phyloP scores from a whole-genome alignment of 2,888 invertebrate species.

The Nymphalis c-album region DNA sequence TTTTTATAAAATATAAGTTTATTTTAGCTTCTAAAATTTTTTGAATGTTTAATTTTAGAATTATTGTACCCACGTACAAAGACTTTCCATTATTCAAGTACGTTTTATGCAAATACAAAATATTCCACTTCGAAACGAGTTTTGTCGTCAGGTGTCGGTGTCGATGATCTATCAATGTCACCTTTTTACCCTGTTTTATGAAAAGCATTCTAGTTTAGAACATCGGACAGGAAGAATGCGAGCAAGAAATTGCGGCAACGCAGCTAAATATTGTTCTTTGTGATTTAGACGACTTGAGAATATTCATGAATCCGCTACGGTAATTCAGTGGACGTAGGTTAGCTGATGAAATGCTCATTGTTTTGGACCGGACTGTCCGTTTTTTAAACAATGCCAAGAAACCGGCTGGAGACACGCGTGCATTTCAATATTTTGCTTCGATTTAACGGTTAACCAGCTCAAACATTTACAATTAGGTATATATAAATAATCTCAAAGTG shows the following conservation, averaged over 20 bases:
- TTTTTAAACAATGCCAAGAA: slow-evolving; percentile 28
- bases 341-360: slow-evolving; percentile 34
- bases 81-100: slow-evolving; percentile 35
- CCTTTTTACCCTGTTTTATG: slow-evolving; percentile 46
- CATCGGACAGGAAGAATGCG: slow-evolving; percentile 18
- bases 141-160: slow-evolving; percentile 46
- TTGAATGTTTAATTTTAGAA: slow-evolving; percentile 16
- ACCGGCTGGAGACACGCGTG: slow-evolving; percentile 20
- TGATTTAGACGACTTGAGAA: slow-evolving; percentile 15
- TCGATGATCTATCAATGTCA: slow-evolving; percentile 66
- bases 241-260: slow-evolving; percentile 15
- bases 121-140: slow-evolving; percentile 43
- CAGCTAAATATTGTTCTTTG: slow-evolving; percentile 11
- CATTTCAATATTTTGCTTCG: slow-evolving; percentile 3
- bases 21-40: background rate
- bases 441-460: background rate
- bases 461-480: too few relatives aligned
- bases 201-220: slow-evolving; percentile 32
- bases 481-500: too few relatives aligned
- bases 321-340: slow-evolving; percentile 34
- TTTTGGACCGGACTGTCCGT: slow-evolving; percentile 20
- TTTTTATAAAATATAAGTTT: background rate
- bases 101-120: slow-evolving; percentile 55
- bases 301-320: slow-evolving; percentile 34
- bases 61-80: slow-evolving; percentile 12